A percentile compares a stretch with the other conserved stretches of the same genome.
Conservation (phyloP, 2,888 invertebrate species). For the Microctonus aethiopoides region DNA sequence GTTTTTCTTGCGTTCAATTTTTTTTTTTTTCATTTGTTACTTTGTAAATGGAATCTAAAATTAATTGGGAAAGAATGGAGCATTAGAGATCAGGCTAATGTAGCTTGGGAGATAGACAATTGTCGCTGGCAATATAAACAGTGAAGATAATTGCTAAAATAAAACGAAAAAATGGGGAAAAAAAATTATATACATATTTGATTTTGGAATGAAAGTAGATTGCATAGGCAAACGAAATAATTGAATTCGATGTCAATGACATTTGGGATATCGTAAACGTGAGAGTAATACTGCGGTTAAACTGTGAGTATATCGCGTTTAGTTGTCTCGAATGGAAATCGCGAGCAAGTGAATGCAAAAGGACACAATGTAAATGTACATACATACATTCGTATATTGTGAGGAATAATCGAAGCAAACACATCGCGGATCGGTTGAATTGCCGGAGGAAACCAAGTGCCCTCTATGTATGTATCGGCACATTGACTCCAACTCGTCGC, state of each 20-base stretch:
- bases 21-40: slow-evolving; percentile 4
- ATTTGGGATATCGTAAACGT: slow-evolving; percentile 3
- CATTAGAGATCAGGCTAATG: neutral
- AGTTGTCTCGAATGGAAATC: neutral
- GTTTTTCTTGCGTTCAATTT: neutral
- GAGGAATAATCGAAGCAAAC: slow-evolving; percentile 17
- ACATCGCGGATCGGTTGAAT: neutral
- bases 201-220: neutral
- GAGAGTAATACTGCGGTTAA: neutral
- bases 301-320: neutral
- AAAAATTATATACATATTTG: too few relatives aligned
- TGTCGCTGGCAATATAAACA: neutral
- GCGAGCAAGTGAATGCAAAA: neutral
- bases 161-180: neutral
- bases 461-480: neutral
- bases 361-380: neutral
- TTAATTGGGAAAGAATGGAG: neutral
- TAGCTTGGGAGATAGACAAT: neutral
- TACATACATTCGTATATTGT: neutral
- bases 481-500: slow-evolving; percentile 19
- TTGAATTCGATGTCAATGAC: slow-evolving; percentile 14
- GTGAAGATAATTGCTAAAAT: neutral
- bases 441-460: slow-evolving; percentile 6
- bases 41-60: too few relatives aligned
- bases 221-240: neutral